Evolutionary conservation across 2,113 vertebrate genomes (phyloP).

Genomic region (Octodon degus): DNA sequence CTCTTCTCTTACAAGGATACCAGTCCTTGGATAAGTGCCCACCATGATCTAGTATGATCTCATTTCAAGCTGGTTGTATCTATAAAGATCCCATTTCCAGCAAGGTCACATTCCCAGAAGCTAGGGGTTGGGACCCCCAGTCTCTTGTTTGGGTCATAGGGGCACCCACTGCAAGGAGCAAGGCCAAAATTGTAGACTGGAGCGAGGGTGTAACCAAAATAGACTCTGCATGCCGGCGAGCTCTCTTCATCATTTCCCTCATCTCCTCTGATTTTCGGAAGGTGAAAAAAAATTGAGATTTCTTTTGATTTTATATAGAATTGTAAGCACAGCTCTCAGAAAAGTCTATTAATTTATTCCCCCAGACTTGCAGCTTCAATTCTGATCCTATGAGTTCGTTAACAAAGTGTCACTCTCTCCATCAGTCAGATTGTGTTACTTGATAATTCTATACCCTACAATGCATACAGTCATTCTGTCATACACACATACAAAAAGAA

Average conservation of each 20-base stretch:
- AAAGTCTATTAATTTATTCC: background rate
- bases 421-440: background rate
- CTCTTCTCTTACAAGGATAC: background rate
- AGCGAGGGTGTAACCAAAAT: background rate
- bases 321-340: conserved; percentile 14
- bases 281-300: background rate
- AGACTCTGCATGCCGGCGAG: background rate
- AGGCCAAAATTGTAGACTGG: background rate
- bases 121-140: background rate
- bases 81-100: background rate
- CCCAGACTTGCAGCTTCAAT: background rate
- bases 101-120: background rate
- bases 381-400: background rate
- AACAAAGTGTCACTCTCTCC: background rate
- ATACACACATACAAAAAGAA: background rate
- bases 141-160: background rate
- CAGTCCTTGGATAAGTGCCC: background rate
- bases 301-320: background rate
- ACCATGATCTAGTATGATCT: background rate
- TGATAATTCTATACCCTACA: background rate
- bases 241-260: background rate
- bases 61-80: background rate
- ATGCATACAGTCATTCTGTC: background rate
- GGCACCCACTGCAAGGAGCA: background rate
- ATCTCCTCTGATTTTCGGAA: background rate